Percentiles rank a stretch among this genome's conserved stretches.
Conservation (phyloP, 1,140 invertebrate genomes). For the Sipha flava region DNA sequence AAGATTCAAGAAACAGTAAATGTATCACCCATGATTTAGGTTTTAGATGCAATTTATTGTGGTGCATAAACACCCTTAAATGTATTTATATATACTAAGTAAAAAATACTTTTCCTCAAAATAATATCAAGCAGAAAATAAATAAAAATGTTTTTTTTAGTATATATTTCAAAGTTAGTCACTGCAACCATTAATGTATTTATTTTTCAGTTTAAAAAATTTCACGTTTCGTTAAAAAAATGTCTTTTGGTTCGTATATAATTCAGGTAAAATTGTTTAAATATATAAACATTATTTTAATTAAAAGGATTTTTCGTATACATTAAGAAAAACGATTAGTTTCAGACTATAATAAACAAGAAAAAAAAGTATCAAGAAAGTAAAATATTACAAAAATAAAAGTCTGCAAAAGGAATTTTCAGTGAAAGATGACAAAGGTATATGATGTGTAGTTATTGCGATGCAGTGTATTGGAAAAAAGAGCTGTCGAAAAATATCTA, state of each 20-base stretch:
- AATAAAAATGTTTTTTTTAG: too few relatives aligned
- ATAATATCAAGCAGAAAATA: too few relatives aligned
- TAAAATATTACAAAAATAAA: not conserved
- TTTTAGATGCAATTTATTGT: not conserved
- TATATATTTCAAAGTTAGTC: too few relatives aligned
- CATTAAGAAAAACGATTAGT: not conserved
- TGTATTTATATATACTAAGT: not conserved
- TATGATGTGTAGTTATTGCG: slow-evolving; percentile 7
- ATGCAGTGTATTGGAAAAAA: not conserved
- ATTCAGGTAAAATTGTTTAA: too few relatives aligned
- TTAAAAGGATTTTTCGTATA: not conserved
- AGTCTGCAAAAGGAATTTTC: not conserved
- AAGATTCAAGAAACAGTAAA: not conserved
- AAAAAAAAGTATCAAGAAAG: not conserved
- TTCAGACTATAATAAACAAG: not conserved
- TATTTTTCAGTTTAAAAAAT: too few relatives aligned
- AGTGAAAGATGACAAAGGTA: not conserved
- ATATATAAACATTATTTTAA: too few relatives aligned
- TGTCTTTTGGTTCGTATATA: too few relatives aligned
- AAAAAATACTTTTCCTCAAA: too few relatives aligned
- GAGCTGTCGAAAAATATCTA: not conserved
- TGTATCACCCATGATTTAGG: not conserved
- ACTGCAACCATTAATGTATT: too few relatives aligned
- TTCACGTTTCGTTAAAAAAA: too few relatives aligned
- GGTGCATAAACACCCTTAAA: not conserved